Base-by-base conservation (phyloP, 1,140 invertebrate genomes). In the Sycobia sp. region DNA sequence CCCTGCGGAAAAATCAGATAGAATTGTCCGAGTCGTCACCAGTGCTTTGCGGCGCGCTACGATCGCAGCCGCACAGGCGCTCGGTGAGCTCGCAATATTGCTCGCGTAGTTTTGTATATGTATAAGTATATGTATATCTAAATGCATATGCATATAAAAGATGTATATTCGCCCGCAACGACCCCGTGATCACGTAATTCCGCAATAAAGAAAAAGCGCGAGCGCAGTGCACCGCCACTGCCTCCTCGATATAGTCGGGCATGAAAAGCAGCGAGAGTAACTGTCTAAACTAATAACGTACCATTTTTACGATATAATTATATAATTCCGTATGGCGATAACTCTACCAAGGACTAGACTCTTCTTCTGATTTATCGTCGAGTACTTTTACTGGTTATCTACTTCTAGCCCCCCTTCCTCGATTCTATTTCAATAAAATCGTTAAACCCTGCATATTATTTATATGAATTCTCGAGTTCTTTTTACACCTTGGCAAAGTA, bases 11-110 rank as follows among this genome's bases (percentile, higher is more conserved):
- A 47, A 55, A 59, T 53, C 43, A 32, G 32, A 62, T 62, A 36
- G 59, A 54, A 62, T 54, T 62, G 59, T 62, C 50, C 39, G 47
- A 58, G 43, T 46, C 41, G 25, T 43, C n/a, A n/a, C n/a, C n/a
- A n/a, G n/a, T n/a, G n/a, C n/a, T n/a, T n/a, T n/a, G n/a, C n/a
- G n/a, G n/a, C n/a, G n/a, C n/a, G n/a, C n/a, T n/a, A n/a, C n/a
- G n/a, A n/a, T n/a, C 25, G 39, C 5, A 25, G 18, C 34, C 27
- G n/a, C 23, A 3, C 23, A 4, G n/a, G 55, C 32, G 16, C 54
- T 44, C n/a, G 27, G 13, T 41, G 38, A 43, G 9, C 22, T 11
- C 22, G 27, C 18, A 56, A 44, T 46, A 56, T 56, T 3, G 14
- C 32, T 18, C 16, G 5, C 54, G 27, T 16, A n/a, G n/a, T n/a